Percentiles rank a stretch among this genome's conserved stretches.
Evolutionary conservation across 2,113 vertebrate genomes (phyloP).

Genomic region (Rynchops niger): DNA sequence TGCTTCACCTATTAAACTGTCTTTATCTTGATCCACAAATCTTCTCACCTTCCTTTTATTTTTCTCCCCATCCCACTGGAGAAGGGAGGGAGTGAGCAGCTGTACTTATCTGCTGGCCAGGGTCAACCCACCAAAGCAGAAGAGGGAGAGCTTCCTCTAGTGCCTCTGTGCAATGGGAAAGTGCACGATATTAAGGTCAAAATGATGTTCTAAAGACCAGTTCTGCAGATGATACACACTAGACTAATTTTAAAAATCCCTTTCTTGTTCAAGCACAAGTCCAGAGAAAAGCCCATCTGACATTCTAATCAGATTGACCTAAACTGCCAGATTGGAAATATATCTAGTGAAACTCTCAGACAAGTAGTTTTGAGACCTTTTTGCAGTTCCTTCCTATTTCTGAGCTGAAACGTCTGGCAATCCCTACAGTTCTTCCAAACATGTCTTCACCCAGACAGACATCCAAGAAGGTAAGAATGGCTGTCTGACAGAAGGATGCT

Average conservation of each 20-base stretch:
- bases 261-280: background rate
- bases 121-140: background rate
- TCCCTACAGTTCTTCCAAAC: constrained; percentile 4
- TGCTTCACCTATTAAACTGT: background rate
- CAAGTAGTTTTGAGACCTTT: background rate
- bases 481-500: constrained; percentile 43
- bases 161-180: background rate
- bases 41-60: background rate
- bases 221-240: background rate
- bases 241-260: background rate
- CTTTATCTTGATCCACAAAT: background rate
- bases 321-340: background rate
- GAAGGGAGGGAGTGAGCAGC: background rate
- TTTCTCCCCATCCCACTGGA: background rate
- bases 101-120: background rate
- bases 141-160: background rate
- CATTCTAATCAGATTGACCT: background rate
- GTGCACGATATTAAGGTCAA: background rate
- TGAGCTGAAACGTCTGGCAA: background rate
- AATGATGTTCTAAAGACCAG: background rate
- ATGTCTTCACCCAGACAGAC: constrained; percentile 20
- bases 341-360: background rate
- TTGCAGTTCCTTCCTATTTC: constrained; percentile 4
- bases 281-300: background rate
- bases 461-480: constrained; percentile 34